Evolutionary conservation across 23 tunicate species (phyloP), one percentile per base, ranked within the genome.

Genomic region (Botrylloides violaceus): DNA sequence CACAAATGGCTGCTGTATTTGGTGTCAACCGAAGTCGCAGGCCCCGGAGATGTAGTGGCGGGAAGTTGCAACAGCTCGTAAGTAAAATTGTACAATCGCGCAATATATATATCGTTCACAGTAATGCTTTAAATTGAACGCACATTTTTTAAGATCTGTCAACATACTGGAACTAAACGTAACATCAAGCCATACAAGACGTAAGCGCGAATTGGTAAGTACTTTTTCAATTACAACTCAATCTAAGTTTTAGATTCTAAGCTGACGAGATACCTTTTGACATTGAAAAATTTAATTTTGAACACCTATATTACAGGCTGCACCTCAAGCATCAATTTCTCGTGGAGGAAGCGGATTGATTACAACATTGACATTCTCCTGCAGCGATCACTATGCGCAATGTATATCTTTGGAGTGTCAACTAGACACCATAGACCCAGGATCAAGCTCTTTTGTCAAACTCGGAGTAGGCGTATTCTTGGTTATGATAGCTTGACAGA

Each of bases 1-100:
- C 84, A 85, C 20, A 90, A 90, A 47, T 90, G 90, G 90, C 56
- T 90, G 66, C 70, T 90, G 28, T 90, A 90, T 57, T 81, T 81
- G 32, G 84, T 90, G 24, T 73, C 85, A 0, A 72, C 85, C n/a
- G 59, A 60, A 4, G 96, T 88, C 47, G 48, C 43, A 4, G 59
- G 53, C 28, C 83, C 80, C 0, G 96, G 78, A 0, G 35, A 24
- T 3, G 22, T 39, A 12, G 70, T 71, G 7, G 86, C 77, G 7
- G 86, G 95, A 50, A 66, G 19, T 6, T 87, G 95, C 59, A 29
- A 35, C 28, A 61, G 53, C 20, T 29, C 32, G 56, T 64, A 76
- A 43, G 53, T 43, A 15, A n/a, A n/a, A n/a, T n/a, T n/a, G n/a
- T n/a, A n/a, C n/a, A n/a, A n/a, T n/a, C n/a, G n/a, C n/a, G n/a